These are phyloP conservation scores for Caenorhabditis tropicalis DNA, from an alignment of 1,140 invertebrate genomes.

Conservation along the genomic window DNA sequence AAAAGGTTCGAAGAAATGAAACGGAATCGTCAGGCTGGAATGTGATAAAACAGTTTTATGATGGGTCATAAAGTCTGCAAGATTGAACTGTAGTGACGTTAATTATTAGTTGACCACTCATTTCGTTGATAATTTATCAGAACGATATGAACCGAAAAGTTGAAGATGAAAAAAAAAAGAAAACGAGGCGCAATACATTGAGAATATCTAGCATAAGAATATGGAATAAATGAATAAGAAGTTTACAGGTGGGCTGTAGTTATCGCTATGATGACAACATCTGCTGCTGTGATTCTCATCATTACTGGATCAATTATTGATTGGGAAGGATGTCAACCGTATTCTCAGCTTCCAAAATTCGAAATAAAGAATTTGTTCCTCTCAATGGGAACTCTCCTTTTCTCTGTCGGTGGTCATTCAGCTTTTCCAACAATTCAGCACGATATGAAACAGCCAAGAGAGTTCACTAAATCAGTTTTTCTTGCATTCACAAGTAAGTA, in stretches of 20 bases:
- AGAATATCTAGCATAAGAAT: neutral
- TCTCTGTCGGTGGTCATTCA: slow-evolving; percentile 74
- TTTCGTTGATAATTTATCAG: neutral
- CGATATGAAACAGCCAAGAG: slow-evolving; percentile 73
- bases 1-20: neutral
- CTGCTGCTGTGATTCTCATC: slow-evolving; percentile 62
- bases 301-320: slow-evolving; percentile 61
- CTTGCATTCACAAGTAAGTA: slow-evolving; percentile 72
- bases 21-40: neutral
- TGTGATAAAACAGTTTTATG: slow-evolving; percentile 12
- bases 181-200: neutral
- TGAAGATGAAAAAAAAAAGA: neutral
- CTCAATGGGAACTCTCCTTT: slow-evolving; percentile 73
- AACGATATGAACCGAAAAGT: neutral
- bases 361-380: slow-evolving; percentile 67
- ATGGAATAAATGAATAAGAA: neutral
- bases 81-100: neutral
- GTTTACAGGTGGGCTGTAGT: slow-evolving; percentile 60
- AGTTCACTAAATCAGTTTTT: slow-evolving; percentile 73
- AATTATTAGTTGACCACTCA: neutral
- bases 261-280: slow-evolving; percentile 62
- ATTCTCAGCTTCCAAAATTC: slow-evolving; percentile 58
- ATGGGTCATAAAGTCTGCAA: slow-evolving; percentile 24
- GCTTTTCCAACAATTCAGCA: slow-evolving; percentile 75
- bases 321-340: slow-evolving; percentile 53